These are phyloP conservation scores for Sylvia borin DNA, from an alignment of 2,797 vertebrate genomes.

Conservation along the genomic window DNA sequence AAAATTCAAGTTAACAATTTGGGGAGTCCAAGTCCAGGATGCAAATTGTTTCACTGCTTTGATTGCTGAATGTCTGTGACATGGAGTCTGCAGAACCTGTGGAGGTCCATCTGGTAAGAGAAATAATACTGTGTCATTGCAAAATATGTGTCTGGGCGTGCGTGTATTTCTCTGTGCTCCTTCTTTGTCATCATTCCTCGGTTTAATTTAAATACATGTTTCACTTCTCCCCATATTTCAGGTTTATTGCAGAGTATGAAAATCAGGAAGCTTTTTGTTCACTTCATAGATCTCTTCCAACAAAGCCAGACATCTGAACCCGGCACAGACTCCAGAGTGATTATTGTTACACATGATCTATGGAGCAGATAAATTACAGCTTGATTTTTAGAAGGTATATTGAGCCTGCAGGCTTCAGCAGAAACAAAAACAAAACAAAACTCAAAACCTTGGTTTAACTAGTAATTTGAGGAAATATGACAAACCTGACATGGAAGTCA, in stretches of 20 bases:
- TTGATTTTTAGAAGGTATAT: constrained; percentile 63
- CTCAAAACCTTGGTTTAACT: constrained; percentile 55
- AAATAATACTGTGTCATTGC: constrained; percentile 14
- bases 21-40: neutral
- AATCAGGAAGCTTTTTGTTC: constrained; percentile 50
- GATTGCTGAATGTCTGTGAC: neutral
- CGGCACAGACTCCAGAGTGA: constrained; percentile 40
- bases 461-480: constrained; percentile 70
- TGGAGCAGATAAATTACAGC: constrained; percentile 70
- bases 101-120: constrained; percentile 27
- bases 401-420: constrained; percentile 52
- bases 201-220: constrained; percentile 55
- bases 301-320: constrained; percentile 49
- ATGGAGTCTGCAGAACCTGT: neutral
- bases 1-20: neutral
- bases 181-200: neutral
- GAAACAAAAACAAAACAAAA: constrained; percentile 52
- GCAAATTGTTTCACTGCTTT: neutral
- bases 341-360: constrained; percentile 70
- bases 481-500: constrained; percentile 65
- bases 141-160: neutral
- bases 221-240: constrained; percentile 54
- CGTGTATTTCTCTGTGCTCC: neutral
- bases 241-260: constrained; percentile 64
- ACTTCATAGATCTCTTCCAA: constrained; percentile 62